Base-by-base conservation (phyloP, 2,888 invertebrate species). In the Drosophila flavopinicola region DNA sequence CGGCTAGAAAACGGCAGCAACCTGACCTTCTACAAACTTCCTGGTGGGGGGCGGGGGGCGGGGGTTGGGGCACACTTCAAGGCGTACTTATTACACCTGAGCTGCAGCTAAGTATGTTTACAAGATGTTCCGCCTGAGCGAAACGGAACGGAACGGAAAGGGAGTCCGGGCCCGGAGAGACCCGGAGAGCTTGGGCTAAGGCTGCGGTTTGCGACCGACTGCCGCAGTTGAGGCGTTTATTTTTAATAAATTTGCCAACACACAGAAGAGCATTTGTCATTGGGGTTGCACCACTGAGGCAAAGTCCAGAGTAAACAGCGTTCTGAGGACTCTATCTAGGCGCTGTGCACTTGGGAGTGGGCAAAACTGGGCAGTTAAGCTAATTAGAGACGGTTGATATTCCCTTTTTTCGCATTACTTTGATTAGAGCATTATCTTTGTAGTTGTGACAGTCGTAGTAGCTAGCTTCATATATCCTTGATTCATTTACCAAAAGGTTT, bases 31-130 rank as follows among this genome's bases (percentile, higher is more conserved):
- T 33, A 13, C 61, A 67, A 47, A n/a, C n/a, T n/a, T n/a, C n/a
- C n/a, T n/a, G n/a, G n/a, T n/a, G n/a, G n/a, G 53, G 47, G 35
- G 15, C 30, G 11, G 30, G 27, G 6, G 25, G 32, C 11, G 35
- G 17, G 11, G 9, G 25, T 32, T 15, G 69, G 51, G 70, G 60
- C 68, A 41, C 77, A 83, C 80, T 80, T 82, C 63, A 86, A 77
- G 80, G 80, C 61, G 68, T 67, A 82, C 80, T 82, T 82, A 82
- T 82, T 82, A 82, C 80, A 82, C 80, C 80, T 82, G 80, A 82
- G 80, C 86, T 82, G 80, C 80, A 86, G 84, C 85, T 82, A 82
- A 82, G 80, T 82, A 86, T 82, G 80, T 82, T 82, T 82, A 82
- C 80, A 82, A 82, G 80, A 82, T 84, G 80, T 82, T 82, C 57